phyloP scores from a whole-genome alignment of 2,113 vertebrate genomes.

The Triplophysa siluroides region DNA sequence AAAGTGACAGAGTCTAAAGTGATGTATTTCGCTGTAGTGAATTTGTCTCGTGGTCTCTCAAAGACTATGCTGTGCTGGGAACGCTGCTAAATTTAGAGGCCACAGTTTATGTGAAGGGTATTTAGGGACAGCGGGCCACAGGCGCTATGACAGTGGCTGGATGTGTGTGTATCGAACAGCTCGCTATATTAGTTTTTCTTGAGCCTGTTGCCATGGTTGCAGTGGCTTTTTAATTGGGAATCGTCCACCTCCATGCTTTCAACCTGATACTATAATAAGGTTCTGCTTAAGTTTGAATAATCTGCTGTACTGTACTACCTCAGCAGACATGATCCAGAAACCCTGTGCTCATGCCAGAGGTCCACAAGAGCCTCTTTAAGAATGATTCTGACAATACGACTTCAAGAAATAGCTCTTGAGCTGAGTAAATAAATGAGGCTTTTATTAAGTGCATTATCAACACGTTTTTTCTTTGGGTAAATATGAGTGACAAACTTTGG shows the following conservation, averaged over 20 bases:
- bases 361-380: not conserved
- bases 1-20: not conserved
- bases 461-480: too few relatives aligned
- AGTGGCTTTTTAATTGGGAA: slow-evolving; percentile 50
- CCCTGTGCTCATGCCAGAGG: not conserved
- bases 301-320: not conserved
- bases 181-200: slow-evolving; percentile 37
- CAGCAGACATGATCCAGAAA: not conserved
- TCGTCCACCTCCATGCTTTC: slow-evolving; percentile 2
- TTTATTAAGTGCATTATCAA: not conserved
- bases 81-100: slow-evolving; percentile 39
- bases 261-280: slow-evolving; percentile 20
- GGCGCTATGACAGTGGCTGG: slow-evolving; percentile 31
- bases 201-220: slow-evolving; percentile 59
- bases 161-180: not conserved
- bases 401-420: not conserved
- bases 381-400: too few relatives aligned
- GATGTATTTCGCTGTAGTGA: not conserved
- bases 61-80: not conserved
- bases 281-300: slow-evolving; percentile 30
- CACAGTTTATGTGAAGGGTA: slow-evolving; percentile 46
- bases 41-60: not conserved
- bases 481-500: not conserved
- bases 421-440: too few relatives aligned
- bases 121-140: slow-evolving; percentile 44